Evolutionary conservation across 2,113 vertebrate species (phyloP), one percentile per base, ranked within the genome.

Genomic region (Ictalurus furcatus): DNA sequence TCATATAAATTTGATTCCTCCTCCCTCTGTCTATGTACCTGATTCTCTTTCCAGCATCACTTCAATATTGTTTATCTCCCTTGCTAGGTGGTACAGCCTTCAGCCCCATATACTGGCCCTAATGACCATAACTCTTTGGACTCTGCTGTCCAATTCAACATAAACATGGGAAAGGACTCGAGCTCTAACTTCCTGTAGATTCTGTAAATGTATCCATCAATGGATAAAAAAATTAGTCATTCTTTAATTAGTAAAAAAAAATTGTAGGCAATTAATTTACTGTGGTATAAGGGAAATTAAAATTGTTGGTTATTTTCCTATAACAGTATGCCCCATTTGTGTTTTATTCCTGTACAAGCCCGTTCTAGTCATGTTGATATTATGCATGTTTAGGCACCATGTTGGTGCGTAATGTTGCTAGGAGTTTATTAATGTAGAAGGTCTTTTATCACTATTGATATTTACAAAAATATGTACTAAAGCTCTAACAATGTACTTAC

Each of bases 121-220:
- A 52, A 88, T 67, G 3, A 76, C 19, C 67, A 85, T 25, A 81
- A 85, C 79, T 79, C 89, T 14, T 58, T 78, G 11, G 40, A 73
- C 37, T 37, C 85, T 58, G 85, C 88, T 52, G 78, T 30, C 52
- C 81, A 92, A 40, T 95, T 95, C 84, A 69, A 93, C 85, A 80
- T 93, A 0, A 48, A 86, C 4, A 73, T 82, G 84, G 89, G 74
- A 84, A 88, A 63, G 21, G 83, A 84, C 74, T 37, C 73, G 59
- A 17, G 90, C 84, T 80, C 40, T 78, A 95, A 92, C 92, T 95
- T 94, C 89, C 92, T 95, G 73, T 94, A 94, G 90, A 52, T 52
- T 52, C 48, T 52, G 48, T 52, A 52, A 52, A 52, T 52, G 48
- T 52, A 52, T 52, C 48, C 1, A 9, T 11, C 8, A 52, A 11